phyloP scores from a whole-genome alignment of 2,888 invertebrate genomes.

The Gnatocerus cornutus region DNA sequence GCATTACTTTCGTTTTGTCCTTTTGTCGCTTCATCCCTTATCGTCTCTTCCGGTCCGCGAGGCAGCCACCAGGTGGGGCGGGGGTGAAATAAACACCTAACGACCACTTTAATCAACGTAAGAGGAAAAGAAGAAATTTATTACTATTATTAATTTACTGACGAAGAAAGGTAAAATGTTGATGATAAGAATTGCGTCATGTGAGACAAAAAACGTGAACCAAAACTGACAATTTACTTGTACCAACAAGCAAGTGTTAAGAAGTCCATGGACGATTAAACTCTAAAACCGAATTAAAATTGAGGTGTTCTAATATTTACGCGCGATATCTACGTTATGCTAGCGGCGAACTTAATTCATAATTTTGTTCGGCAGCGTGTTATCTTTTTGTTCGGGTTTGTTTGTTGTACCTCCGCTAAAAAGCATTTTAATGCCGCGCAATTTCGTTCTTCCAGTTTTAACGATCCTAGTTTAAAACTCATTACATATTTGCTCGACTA shows the following conservation, averaged over 20 bases:
- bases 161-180: neutral
- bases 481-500: neutral
- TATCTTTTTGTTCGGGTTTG: neutral
- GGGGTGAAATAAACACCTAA: slow-evolving; percentile 18
- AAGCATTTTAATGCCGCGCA: neutral
- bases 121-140: slow-evolving; percentile 12
- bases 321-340: neutral
- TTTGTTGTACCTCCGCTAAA: neutral
- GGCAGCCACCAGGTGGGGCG: slow-evolving; percentile 23
- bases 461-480: slow-evolving; percentile 7
- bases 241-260: too few relatives aligned
- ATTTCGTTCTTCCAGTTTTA: slow-evolving; percentile 1
- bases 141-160: slow-evolving; percentile 4
- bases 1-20: slow-evolving; percentile 65
- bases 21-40: slow-evolving; percentile 43
- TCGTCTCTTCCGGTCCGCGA: slow-evolving; percentile 37
- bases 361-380: slow-evolving; percentile 3
- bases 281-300: neutral
- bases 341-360: slow-evolving; percentile 3
- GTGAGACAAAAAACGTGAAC: too few relatives aligned
- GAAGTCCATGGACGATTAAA: neutral
- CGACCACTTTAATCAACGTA: slow-evolving; percentile 17
- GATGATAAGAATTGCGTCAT: too few relatives aligned
- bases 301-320: neutral
- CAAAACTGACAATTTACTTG: too few relatives aligned